Conservation (phyloP, 2,888 invertebrate genomes). For the Pyrrhia umbra region DNA sequence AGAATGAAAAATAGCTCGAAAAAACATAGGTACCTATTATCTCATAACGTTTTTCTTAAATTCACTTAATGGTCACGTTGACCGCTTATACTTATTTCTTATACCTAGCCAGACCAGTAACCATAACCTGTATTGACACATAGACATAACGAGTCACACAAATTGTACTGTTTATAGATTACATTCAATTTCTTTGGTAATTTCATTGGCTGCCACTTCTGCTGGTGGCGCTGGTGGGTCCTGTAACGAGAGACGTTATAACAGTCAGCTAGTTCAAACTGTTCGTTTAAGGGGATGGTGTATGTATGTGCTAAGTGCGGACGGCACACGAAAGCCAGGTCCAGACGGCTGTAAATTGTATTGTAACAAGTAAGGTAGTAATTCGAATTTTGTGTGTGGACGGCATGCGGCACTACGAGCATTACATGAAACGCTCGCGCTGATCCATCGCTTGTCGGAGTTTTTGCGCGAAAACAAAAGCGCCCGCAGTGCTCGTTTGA, state of each 20-base stretch:
- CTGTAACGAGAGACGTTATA: slow-evolving; percentile 42
- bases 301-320: too few species aligned
- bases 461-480: too few species aligned
- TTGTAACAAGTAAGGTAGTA: too few species aligned
- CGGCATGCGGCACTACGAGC: too few species aligned
- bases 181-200: slow-evolving; percentile 19
- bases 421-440: too few species aligned
- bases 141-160: background rate
- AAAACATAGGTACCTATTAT: too few species aligned
- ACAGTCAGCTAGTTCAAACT: background rate
- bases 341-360: too few species aligned
- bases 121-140: background rate
- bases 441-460: too few species aligned
- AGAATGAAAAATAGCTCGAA: too few species aligned
- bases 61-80: background rate
- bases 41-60: background rate
- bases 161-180: slow-evolving; percentile 10
- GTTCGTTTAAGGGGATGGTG: background rate
- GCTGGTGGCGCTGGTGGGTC: slow-evolving; percentile 1
- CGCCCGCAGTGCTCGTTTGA: too few species aligned
- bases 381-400: too few species aligned
- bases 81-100: background rate
- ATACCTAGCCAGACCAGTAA: background rate
- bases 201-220: slow-evolving; percentile 5
- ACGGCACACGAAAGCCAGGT: too few species aligned